Conservation (phyloP, 2,113 vertebrate genomes). For the Seriola quinqueradiata region DNA sequence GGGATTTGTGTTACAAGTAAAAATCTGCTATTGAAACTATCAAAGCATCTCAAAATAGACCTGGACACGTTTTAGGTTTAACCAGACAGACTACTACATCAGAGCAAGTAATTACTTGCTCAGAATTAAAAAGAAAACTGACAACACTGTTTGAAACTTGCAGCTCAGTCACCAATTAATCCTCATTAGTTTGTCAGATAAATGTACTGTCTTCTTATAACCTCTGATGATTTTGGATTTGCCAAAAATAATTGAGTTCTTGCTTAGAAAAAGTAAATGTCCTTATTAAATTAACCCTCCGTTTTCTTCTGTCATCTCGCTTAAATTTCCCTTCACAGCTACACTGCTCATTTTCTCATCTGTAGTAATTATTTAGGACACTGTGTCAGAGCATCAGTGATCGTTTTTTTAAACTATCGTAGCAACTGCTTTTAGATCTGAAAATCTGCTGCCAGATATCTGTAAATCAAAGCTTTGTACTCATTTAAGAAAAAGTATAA, state of each 20-base stretch:
- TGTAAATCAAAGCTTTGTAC: no score
- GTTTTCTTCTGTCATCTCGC: background rate
- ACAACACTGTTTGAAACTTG: background rate
- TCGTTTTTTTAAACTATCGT: background rate
- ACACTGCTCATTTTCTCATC: background rate
- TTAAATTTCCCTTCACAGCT: background rate
- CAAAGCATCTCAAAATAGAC: background rate
- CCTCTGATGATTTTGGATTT: slow-evolving; percentile 31
- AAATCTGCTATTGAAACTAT: background rate
- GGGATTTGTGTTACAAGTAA: background rate
- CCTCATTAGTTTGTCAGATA: slow-evolving; percentile 6
- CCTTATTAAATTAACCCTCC: background rate
- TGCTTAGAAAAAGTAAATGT: background rate
- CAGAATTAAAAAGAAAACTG: slow-evolving; percentile 12
- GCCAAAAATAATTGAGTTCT: slow-evolving; percentile 6
- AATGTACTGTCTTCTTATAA: background rate
- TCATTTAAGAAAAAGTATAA: background rate
- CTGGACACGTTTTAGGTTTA: slow-evolving; percentile 15
- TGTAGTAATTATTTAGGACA: background rate
- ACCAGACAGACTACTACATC: background rate
- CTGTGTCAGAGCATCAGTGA: background rate
- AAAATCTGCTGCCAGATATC: background rate
- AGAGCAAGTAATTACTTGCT: background rate
- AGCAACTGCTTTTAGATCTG: background rate
- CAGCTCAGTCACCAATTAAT: slow-evolving; percentile 3